phyloP scores from a whole-genome alignment of 1,140 invertebrate species.

The Pantala flavescens region DNA sequence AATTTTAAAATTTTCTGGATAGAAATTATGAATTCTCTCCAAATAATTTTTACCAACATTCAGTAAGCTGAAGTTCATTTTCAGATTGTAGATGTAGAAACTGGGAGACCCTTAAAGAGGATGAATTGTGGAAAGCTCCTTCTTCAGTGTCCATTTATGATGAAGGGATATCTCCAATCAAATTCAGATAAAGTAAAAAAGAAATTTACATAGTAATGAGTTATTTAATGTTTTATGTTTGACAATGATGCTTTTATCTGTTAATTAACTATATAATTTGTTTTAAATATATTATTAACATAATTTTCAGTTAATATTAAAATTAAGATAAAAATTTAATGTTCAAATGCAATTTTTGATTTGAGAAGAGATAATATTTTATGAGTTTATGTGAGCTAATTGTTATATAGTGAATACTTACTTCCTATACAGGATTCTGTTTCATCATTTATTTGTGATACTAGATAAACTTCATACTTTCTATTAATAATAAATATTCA shows the following conservation, averaged over 20 bases:
- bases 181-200: neutral
- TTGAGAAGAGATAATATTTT: neutral
- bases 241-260: neutral
- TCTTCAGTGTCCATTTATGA: neutral
- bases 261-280: neutral
- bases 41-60: too few relatives aligned
- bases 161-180: neutral
- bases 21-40: too few relatives aligned
- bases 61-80: neutral
- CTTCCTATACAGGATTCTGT: too few relatives aligned
- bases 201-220: neutral
- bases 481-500: too few relatives aligned
- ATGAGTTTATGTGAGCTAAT: too few relatives aligned
- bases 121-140: neutral
- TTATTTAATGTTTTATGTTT: neutral
- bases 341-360: neutral
- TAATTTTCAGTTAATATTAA: neutral
- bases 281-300: neutral
- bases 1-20: too few relatives aligned
- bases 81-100: neutral
- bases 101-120: neutral
- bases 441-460: too few relatives aligned
- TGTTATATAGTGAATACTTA: too few relatives aligned
- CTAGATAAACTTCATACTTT: too few relatives aligned
- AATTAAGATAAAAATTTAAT: neutral